phyloP scores from a whole-genome alignment of 2,888 invertebrate species.

The Lithophane socia region DNA sequence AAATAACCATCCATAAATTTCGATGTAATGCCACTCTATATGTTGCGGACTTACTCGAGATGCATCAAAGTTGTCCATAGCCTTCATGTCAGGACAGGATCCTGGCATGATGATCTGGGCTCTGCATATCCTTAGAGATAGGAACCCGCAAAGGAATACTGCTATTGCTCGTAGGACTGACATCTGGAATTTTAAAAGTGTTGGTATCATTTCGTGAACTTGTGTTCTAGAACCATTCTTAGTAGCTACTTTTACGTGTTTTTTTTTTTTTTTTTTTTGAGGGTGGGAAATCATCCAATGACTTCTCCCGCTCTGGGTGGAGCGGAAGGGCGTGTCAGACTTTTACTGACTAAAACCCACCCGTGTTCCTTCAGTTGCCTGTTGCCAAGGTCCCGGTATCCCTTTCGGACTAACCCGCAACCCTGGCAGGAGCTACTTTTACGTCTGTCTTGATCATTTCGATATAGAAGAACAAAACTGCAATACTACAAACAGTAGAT shows the following conservation, averaged over 20 bases:
- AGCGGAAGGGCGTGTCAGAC: too few species aligned
- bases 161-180: constrained; percentile 82
- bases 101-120: constrained; percentile 92
- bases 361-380: too few species aligned
- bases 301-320: too few species aligned
- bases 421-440: background rate
- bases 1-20: too few species aligned
- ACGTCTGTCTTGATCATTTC: background rate
- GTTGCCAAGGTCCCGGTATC: too few species aligned
- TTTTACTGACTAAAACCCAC: too few species aligned
- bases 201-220: background rate
- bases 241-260: background rate
- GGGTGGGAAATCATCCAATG: too few species aligned
- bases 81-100: constrained; percentile 91
- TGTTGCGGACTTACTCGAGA: constrained; percentile 84
- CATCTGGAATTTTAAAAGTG: constrained; percentile 79
- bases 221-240: background rate
- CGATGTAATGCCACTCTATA: background rate
- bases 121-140: constrained; percentile 68
- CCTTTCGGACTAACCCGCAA: too few species aligned
- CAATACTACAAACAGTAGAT: background rate
- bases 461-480: background rate
- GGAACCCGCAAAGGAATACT: constrained; percentile 83
- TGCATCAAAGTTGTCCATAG: constrained; percentile 91
- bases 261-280: too few species aligned